A percentile compares a stretch with the other conserved stretches of the same genome.
phyloP scores from a whole-genome alignment of 2,797 vertebrate species.

The Sebastes umbrosus region DNA sequence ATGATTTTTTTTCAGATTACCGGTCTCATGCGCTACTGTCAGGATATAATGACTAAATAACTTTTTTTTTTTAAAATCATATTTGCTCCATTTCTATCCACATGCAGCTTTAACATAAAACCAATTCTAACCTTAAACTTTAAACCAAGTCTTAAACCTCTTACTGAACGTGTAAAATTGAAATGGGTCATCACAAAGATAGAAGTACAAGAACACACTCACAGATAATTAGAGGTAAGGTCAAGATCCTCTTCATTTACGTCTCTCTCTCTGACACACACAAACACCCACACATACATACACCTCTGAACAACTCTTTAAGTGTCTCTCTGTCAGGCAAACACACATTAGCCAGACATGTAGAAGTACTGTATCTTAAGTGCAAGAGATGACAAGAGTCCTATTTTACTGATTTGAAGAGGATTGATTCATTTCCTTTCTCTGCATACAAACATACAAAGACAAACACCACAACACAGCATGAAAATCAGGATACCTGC shows the following conservation, averaged over 20 bases:
- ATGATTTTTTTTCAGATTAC: too few species aligned
- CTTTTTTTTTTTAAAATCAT: too few species aligned
- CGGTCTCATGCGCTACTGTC: too few species aligned
- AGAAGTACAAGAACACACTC: neutral
- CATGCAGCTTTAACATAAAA: neutral
- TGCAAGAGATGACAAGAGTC: neutral
- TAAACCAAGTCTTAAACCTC: neutral
- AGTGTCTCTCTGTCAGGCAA: neutral
- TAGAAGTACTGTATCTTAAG: neutral
- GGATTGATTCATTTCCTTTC: neutral
- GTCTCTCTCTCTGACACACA: neutral
- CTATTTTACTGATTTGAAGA: neutral
- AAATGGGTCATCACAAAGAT: neutral
- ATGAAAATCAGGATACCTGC: constrained; percentile 60
- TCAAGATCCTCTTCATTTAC: neutral
- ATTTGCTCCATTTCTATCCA: neutral
- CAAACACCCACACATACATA: neutral
- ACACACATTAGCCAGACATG: neutral
- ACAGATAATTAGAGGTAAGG: neutral
- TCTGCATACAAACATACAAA: neutral
- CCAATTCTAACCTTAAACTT: neutral
- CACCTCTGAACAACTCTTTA: neutral
- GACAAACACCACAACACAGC: neutral
- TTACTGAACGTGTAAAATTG: neutral
- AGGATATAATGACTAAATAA: too few species aligned